A percentile compares a stretch with the other conserved stretches of the same genome.
phyloP scores from a whole-genome alignment of 2,888 invertebrate species.

The Dynastes tityus region DNA sequence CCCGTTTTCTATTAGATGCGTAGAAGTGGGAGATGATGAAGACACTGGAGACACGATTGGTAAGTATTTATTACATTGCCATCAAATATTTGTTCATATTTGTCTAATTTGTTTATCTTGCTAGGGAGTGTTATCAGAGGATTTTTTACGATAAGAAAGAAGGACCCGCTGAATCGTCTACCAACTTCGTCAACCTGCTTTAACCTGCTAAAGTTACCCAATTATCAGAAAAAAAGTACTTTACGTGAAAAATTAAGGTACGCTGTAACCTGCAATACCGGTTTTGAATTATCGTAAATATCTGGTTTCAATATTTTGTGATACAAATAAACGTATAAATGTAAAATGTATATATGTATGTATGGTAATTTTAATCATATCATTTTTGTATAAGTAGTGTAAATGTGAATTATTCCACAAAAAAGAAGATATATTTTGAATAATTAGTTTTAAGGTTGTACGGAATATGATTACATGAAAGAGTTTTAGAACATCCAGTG shows the following conservation, averaged over 20 bases:
- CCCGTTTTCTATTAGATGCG: conserved; percentile 98
- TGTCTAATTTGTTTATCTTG: conserved; percentile 33
- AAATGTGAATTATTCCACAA: conserved; percentile 31
- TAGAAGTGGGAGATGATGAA: conserved; percentile 98
- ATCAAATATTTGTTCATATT: conserved; percentile 1
- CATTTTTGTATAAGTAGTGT: conserved; percentile 46
- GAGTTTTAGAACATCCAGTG: background rate
- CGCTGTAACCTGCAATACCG: conserved; percentile 97
- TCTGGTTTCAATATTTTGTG: conserved; percentile 50
- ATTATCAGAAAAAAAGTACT: conserved; percentile 97
- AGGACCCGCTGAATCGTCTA: conserved; percentile 93
- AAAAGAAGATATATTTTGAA: conserved; percentile 40
- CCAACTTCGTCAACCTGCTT: conserved; percentile 99
- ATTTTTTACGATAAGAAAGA: conserved; percentile 97
- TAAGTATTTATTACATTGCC: conserved; percentile 63
- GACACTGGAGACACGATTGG: conserved; percentile 91
- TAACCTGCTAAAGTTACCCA: conserved; percentile 97
- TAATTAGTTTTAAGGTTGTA: conserved; percentile 26
- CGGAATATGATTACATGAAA: conserved; percentile 26
- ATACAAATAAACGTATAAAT: conserved; percentile 47
- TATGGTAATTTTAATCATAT: conserved; percentile 45
- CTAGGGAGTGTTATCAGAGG: conserved; percentile 96
- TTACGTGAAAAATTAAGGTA: conserved; percentile 96
- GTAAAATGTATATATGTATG: conserved; percentile 47
- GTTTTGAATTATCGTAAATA: conserved; percentile 96